Evolutionary conservation across 1,140 invertebrate species (phyloP), one percentile per base, ranked within the genome.

Genomic region (Zaprionus nigranus): DNA sequence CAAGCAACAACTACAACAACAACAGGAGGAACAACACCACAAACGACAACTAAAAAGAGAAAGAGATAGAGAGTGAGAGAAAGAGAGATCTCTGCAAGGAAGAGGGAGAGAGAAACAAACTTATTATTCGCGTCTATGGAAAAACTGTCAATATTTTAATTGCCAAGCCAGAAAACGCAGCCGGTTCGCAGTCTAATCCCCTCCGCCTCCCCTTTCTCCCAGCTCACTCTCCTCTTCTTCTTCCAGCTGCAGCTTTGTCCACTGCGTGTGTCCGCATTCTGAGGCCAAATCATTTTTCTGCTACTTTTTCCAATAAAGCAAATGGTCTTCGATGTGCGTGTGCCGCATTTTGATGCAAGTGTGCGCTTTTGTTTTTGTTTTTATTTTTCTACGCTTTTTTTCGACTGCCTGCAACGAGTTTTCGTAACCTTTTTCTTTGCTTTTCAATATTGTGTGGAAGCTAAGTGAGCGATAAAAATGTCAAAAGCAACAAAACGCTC

Each of bases 71-170:
- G 40, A 40, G 67, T 30, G 26, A 40, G 46, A n/a, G 26, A 66
- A 20, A 40, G 46, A n/a, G 26, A 66, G 26, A 64, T 64, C 61
- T 61, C 38, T 46, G 34, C 5, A 28, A 34, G 30, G 9, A 9
- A 17, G 40, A 46, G 40, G 20, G 58, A 38, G 43, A 30, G 34
- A 58, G 54, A 69, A 68, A 28, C 3, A 51, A 63, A 85, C 69
- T 88, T 85, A 85, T 88, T 88, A 88, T 88, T 88, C 75, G 69
- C 43, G 54, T 62, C 78, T 81, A 79, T 85, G 69, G 80, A 66
- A 81, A 82, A 90, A 90, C 85, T 90, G 85, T 85, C 85, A 90
- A 90, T 90, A 90, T 90, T 90, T 90, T 90, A 90, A 90, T 90
- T 90, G 85, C 85, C 63, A 81, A 70, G 51, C 56, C 69, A 65